phyloP scores from a whole-genome alignment of 1,140 invertebrate species.

The Drosophila mauritiana region DNA sequence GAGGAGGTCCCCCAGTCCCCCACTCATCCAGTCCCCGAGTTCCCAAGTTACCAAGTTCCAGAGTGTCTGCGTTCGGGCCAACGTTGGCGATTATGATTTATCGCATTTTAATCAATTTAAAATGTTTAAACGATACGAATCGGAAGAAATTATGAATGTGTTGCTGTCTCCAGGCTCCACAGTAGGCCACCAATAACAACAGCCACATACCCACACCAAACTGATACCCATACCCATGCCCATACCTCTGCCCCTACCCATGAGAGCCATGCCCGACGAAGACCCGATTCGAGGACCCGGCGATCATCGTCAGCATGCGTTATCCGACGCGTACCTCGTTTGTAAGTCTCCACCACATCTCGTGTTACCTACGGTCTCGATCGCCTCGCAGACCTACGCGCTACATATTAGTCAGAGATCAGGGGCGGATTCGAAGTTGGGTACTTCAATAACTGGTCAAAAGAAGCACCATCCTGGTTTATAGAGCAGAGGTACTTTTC shows the following conservation, averaged over 20 bases:
- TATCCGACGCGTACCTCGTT: conserved; percentile 76
- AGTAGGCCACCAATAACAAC: conserved; percentile 70
- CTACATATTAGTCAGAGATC: conserved; percentile 44
- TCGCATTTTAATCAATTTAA: conserved; percentile 84
- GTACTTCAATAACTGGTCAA: no score
- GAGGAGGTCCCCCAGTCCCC: neutral
- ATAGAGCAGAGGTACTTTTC: no score
- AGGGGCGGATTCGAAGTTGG: conserved; percentile 16
- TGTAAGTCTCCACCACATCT: conserved; percentile 58
- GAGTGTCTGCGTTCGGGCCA: conserved; percentile 32
- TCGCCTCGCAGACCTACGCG: conserved; percentile 59
- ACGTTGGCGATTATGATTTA: conserved; percentile 81
- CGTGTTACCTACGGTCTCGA: conserved; percentile 56
- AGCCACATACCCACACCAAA: conserved; percentile 19
- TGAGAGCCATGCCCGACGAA: neutral
- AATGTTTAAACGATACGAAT: conserved; percentile 84
- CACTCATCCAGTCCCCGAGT: neutral
- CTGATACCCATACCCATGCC: conserved; percentile 22
- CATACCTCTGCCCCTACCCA: no score
- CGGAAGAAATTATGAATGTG: conserved; percentile 84
- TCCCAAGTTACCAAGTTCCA: conserved; percentile 21
- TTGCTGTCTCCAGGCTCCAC: conserved; percentile 80
- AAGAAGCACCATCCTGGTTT: no score
- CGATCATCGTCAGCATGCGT: conserved; percentile 64
- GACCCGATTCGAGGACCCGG: conserved; percentile 30